A percentile compares a stretch with the other conserved stretches of the same genome.
Conservation (phyloP, 2,113 vertebrate species). For the Tyto alba region DNA sequence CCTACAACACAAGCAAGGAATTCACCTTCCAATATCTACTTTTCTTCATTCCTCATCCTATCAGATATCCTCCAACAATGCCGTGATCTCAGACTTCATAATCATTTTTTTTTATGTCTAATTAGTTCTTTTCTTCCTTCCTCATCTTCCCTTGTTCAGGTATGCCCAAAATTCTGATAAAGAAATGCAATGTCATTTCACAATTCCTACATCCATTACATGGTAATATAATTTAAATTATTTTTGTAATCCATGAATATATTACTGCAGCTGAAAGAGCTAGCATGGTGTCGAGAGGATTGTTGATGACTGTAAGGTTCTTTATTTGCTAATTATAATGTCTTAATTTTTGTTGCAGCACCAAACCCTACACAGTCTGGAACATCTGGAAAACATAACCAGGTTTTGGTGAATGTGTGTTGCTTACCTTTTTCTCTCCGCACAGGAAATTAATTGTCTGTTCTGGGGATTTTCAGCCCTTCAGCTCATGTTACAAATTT, state of each 20-base stretch:
- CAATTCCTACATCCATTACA: background rate
- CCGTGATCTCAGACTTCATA: accelerated
- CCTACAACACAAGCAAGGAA: background rate
- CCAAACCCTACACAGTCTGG: background rate
- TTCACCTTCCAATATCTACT: background rate
- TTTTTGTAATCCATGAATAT: background rate
- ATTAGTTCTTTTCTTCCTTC: background rate
- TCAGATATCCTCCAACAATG: background rate
- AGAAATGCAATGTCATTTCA: background rate
- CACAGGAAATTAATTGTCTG: background rate
- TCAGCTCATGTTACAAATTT: background rate
- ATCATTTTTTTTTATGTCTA: background rate
- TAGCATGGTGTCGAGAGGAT: accelerated
- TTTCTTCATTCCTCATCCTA: background rate
- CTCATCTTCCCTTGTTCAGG: background rate
- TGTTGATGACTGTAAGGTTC: background rate
- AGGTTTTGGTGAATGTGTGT: background rate
- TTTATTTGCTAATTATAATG: background rate
- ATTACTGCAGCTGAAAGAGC: background rate
- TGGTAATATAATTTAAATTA: background rate
- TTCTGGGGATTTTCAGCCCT: background rate
- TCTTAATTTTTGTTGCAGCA: background rate
- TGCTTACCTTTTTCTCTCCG: background rate
- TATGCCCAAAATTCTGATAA: background rate
- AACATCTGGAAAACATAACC: background rate